Percentiles rank a stretch among this genome's conserved stretches.
These are phyloP conservation scores for Pharmacophagus antenor DNA, from an alignment of 2,888 invertebrate genomes.

Conservation along the genomic window DNA sequence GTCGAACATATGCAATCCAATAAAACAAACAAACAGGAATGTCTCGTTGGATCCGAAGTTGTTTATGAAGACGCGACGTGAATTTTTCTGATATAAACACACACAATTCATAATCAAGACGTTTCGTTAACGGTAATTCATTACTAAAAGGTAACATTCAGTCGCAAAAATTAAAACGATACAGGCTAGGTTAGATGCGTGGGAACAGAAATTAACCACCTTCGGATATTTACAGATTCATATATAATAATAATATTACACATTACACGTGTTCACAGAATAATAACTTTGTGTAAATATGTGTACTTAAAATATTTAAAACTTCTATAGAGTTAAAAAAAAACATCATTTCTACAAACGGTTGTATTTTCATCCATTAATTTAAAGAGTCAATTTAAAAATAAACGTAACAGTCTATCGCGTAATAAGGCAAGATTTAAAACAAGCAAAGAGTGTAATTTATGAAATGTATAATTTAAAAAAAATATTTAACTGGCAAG, in stretches of 20 bases:
- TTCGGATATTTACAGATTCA: slow-evolving; percentile 4
- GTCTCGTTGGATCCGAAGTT: slow-evolving; percentile 42
- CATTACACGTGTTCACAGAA: no score
- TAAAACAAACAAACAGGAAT: slow-evolving; percentile 43
- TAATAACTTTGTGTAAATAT: no score
- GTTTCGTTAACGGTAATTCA: slow-evolving; percentile 35
- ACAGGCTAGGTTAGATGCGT: not conserved
- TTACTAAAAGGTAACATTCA: slow-evolving; percentile 33
- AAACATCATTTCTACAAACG: no score
- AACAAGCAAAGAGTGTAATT: slow-evolving; percentile 4
- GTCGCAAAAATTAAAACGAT: slow-evolving; percentile 33
- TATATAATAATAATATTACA: not conserved
- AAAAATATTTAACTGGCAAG: slow-evolving; percentile 23
- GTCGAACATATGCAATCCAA: slow-evolving; percentile 42
- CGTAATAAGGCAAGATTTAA: slow-evolving; percentile 22
- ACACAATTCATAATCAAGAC: slow-evolving; percentile 57
- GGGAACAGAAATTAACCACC: slow-evolving; percentile 12
- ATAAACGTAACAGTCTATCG: slow-evolving; percentile 29
- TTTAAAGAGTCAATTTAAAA: not conserved
- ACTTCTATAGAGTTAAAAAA: not conserved
- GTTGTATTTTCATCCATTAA: no score
- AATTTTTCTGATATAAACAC: slow-evolving; percentile 57
- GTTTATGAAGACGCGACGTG: slow-evolving; percentile 36
- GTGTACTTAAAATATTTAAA: not conserved
- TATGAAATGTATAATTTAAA: not conserved